These are phyloP conservation scores for Chymomyza caudatula DNA, from an alignment of 2,888 invertebrate genomes.

Conservation along the genomic window DNA sequence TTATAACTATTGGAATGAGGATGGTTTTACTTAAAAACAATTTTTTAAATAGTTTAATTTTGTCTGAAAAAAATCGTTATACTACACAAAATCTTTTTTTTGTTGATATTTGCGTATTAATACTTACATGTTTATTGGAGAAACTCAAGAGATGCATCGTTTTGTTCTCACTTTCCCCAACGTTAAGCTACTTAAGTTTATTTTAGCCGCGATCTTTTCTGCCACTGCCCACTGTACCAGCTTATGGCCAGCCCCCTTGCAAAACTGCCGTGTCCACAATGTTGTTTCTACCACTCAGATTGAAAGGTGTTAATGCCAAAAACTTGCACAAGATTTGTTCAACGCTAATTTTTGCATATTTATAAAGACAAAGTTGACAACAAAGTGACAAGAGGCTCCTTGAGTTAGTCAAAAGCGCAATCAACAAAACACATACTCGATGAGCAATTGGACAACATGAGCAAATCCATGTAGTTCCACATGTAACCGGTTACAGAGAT, in stretches of 20 bases:
- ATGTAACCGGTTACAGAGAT: constrained; percentile 16
- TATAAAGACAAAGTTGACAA: constrained; percentile 63
- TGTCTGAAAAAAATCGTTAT: too few relatives aligned
- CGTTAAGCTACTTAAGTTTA: too few relatives aligned
- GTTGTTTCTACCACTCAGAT: constrained; percentile 55
- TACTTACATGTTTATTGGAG: too few relatives aligned
- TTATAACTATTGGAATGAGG: too few relatives aligned
- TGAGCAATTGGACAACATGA: constrained; percentile 46
- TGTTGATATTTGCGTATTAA: too few relatives aligned
- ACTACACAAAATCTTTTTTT: too few relatives aligned
- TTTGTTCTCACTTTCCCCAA: too few relatives aligned
- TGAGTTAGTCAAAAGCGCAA: not conserved
- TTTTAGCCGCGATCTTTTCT: not conserved
- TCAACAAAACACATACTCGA: constrained; percentile 1
- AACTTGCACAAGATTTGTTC: constrained; percentile 70
- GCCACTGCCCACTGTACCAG: not conserved
- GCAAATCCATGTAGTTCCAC: constrained; percentile 21
- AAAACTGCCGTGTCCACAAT: constrained; percentile 36
- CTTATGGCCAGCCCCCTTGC: constrained; percentile 10
- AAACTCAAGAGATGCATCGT: too few relatives aligned
- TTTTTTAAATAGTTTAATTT: too few relatives aligned
- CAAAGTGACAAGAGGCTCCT: constrained; percentile 44
- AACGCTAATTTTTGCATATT: constrained; percentile 63
- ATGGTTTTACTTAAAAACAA: too few relatives aligned
- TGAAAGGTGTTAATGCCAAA: constrained; percentile 71